Percentiles rank a stretch among this genome's conserved stretches.
These are phyloP conservation scores for Cantharis nigra DNA, from an alignment of 2,888 invertebrate genomes.

Conservation along the genomic window DNA sequence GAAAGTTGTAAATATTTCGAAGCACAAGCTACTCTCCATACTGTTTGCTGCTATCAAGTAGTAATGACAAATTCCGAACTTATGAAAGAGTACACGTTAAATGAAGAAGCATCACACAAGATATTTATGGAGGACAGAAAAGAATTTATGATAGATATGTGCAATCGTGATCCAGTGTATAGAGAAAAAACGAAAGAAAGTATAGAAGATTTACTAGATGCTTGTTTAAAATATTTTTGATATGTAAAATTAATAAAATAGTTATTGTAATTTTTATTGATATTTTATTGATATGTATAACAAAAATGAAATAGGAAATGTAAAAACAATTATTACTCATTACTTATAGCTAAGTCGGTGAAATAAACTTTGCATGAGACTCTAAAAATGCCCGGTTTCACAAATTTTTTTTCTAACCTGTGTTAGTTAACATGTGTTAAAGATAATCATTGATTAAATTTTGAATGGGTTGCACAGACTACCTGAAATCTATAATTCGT, in stretches of 20 bases:
- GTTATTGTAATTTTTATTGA: too few species aligned
- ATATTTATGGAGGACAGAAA: conserved; percentile 29
- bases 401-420: too few species aligned
- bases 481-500: too few species aligned
- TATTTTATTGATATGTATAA: too few species aligned
- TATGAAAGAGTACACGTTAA: background rate
- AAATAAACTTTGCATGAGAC: too few species aligned
- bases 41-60: conserved; percentile 28
- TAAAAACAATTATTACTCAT: too few species aligned
- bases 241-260: background rate
- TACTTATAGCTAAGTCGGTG: too few species aligned
- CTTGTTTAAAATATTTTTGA: conserved; percentile 13
- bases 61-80: conserved; percentile 11
- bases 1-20: conserved; percentile 36
- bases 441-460: too few species aligned
- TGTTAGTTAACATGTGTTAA: too few species aligned
- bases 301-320: too few species aligned
- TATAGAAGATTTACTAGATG: conserved; percentile 25
- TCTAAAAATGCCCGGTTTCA: too few species aligned
- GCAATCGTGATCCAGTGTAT: conserved; percentile 18
- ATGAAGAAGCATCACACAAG: conserved; percentile 7
- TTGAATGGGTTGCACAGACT: too few species aligned
- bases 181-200: conserved; percentile 13
- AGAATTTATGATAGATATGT: conserved; percentile 28
- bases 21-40: conserved; percentile 30